These are phyloP conservation scores for Thalassoma bifasciatum DNA, from an alignment of 2,113 vertebrate species.

Conservation along the genomic window DNA sequence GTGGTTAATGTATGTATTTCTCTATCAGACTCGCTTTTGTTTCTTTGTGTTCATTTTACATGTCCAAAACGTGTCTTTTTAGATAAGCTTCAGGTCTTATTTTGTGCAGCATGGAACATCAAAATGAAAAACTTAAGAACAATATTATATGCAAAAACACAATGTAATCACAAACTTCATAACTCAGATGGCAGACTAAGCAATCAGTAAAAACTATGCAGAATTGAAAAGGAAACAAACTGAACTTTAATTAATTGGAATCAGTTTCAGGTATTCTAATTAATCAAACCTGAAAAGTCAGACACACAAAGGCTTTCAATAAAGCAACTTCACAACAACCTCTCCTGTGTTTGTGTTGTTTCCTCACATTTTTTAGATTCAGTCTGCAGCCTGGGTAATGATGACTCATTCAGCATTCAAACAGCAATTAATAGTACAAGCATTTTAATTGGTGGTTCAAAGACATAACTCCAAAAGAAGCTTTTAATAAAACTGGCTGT, in stretches of 20 bases:
- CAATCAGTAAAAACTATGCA: constrained; percentile 30
- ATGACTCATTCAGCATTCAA: background rate
- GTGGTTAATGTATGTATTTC: background rate
- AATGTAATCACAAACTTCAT: constrained; percentile 36
- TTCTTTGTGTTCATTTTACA: background rate
- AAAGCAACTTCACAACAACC: background rate
- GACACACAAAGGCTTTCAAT: background rate
- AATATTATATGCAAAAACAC: background rate
- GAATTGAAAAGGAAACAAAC: constrained; percentile 40
- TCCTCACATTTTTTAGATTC: background rate
- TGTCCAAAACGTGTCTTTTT: too few species aligned
- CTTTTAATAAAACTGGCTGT: background rate
- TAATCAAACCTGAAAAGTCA: constrained; percentile 18
- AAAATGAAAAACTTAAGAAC: background rate
- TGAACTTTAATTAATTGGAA: constrained; percentile 33
- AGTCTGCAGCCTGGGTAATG: background rate
- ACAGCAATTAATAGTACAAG: background rate
- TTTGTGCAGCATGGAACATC: background rate
- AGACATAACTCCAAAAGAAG: background rate
- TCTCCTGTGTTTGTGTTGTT: background rate
- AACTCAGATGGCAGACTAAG: constrained; percentile 23
- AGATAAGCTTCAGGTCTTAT: background rate
- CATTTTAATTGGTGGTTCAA: background rate
- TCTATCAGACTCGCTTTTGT: background rate
- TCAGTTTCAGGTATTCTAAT: constrained; percentile 43